Percentiles rank a stretch among this genome's conserved stretches.
These are phyloP conservation scores for Parasteatoda lunata DNA, from an alignment of 2,888 invertebrate genomes.

Conservation along the genomic window DNA sequence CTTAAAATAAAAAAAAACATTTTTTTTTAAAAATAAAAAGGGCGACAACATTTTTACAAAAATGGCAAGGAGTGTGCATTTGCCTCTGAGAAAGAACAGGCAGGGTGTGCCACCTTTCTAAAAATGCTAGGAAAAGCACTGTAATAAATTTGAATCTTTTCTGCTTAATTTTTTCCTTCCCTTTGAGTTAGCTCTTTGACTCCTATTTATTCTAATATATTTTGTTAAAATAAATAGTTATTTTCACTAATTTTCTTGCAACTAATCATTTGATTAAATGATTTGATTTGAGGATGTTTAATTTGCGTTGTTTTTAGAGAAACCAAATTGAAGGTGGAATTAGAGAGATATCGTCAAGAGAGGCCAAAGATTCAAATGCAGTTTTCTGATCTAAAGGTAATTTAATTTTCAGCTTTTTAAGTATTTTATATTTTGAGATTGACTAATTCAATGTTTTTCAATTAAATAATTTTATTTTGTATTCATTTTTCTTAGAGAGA, in stretches of 20 bases:
- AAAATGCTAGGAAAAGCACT: no score
- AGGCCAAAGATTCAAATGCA: slow-evolving; percentile 99
- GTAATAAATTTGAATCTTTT: no score
- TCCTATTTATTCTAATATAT: background rate
- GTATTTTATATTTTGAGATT: background rate
- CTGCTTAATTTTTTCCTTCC: no score
- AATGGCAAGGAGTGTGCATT: no score
- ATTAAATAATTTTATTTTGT: background rate
- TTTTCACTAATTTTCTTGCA: background rate
- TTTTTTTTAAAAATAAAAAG: no score
- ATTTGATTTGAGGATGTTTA: background rate
- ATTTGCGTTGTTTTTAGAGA: slow-evolving; percentile 76
- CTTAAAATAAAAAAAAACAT: no score
- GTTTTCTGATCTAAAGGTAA: slow-evolving; percentile 93
- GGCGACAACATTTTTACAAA: no score
- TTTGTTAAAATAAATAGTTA: background rate
- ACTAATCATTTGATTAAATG: background rate
- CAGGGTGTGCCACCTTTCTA: no score
- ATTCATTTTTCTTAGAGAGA: slow-evolving; percentile 73
- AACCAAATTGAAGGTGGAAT: slow-evolving; percentile 79
- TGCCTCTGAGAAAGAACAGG: no score
- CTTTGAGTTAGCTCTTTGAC: no score
- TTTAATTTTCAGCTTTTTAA: background rate
- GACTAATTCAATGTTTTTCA: background rate
- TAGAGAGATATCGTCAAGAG: slow-evolving; percentile 98